Base-by-base conservation (phyloP, 37 sponge, comb jelly and placozoan species). In the Cliona cf. orientalis region DNA sequence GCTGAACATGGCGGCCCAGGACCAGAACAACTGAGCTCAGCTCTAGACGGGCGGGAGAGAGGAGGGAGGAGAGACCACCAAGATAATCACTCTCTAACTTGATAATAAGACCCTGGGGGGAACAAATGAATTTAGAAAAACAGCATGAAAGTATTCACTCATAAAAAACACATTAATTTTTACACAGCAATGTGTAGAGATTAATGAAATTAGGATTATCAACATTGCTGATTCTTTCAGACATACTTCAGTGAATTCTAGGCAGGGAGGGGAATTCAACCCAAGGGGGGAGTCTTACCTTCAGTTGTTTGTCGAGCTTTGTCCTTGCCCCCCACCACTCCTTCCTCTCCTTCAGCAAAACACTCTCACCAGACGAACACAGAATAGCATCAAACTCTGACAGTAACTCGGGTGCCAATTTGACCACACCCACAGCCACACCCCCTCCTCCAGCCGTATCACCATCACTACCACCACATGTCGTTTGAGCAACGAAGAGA, bases 241-340 rank as follows among this genome's bases (percentile, higher is more conserved):
- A n/a, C n/a, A n/a, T n/a, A n/a, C n/a, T n/a, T n/a, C n/a, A n/a
- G n/a, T n/a, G n/a, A n/a, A n/a, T n/a, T n/a, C n/a, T n/a, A n/a
- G n/a, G n/a, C n/a, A 66, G 66, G 36, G 19, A 3, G 14, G 19
- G 25, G 25, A 61, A 5, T 61, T 26, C 62, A 61, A 17, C 28
- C 31, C 62, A 6, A 32, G 6, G 1, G 43, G 70, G 44, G 21
- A 36, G 3, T 22, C 3, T 46, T n/a, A n/a, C n/a, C n/a, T 87
- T 37, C 17, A 87, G 21, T 49, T 66, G 44, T 5, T 23, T 39
- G 42, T 88, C 71, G 29, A 88, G 67, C 19, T 59, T n/a, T 11
- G 59, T 75, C 28, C 89, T 49, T 0, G 71, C 67, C 0, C 29
- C 38, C 89, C 89, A 88, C 89, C 89, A 88, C 12, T 43, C 65